A percentile compares a stretch with the other conserved stretches of the same genome.
phyloP scores from a whole-genome alignment of 2,113 vertebrate species.

The Brachyhypopomus occidentalis region DNA sequence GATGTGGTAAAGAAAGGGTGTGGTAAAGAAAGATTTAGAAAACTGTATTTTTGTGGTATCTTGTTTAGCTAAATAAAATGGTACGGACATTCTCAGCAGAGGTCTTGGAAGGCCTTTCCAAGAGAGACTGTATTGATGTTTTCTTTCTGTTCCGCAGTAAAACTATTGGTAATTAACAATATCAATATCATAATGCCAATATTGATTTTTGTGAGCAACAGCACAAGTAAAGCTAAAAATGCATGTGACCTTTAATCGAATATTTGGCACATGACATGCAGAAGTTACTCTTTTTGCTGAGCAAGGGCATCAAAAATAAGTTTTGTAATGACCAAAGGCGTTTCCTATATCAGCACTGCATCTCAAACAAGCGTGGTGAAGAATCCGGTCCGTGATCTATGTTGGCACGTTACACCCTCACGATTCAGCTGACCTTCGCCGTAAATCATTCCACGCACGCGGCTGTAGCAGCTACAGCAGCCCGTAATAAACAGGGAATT shows the following conservation, averaged over 20 bases:
- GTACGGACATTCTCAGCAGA: background rate
- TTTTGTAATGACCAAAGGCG: constrained; percentile 20
- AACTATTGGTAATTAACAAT: too few relatives aligned
- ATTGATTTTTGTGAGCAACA: too few relatives aligned
- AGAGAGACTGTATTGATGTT: background rate
- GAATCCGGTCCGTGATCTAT: constrained; percentile 33
- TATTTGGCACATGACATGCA: too few relatives aligned
- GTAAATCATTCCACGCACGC: constrained; percentile 17
- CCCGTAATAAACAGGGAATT: constrained; percentile 47
- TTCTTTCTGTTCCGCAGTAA: background rate
- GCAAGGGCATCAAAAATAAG: too few relatives aligned
- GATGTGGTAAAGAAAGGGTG: too few relatives aligned
- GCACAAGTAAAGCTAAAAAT: too few relatives aligned
- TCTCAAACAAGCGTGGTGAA: constrained; percentile 25
- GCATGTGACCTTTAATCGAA: too few relatives aligned
- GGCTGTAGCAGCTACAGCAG: constrained; percentile 38
- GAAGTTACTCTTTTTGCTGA: too few relatives aligned
- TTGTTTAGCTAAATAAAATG: background rate
- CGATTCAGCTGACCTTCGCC: constrained; percentile 59
- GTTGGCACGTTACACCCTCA: constrained; percentile 57
- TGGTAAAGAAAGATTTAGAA: background rate
- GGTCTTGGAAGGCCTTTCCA: background rate
- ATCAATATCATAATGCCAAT: too few relatives aligned
- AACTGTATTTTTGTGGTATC: background rate
- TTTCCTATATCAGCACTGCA: constrained; percentile 5